phyloP scores from a whole-genome alignment of 2,113 vertebrate species.

The Albula glossodonta region DNA sequence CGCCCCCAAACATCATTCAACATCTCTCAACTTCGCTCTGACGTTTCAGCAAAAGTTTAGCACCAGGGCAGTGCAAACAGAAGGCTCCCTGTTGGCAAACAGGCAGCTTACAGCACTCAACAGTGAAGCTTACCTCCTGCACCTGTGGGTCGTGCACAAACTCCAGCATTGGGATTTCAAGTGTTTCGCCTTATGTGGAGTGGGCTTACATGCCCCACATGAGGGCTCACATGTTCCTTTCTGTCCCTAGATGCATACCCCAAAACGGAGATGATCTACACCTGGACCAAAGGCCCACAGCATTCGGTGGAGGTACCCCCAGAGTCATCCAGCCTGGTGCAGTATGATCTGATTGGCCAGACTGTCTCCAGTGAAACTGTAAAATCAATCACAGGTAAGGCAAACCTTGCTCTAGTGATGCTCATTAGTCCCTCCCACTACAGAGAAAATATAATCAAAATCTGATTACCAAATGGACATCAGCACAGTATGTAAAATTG shows the following conservation, averaged over 20 bases:
- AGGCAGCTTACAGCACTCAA: background rate
- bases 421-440: too few relatives aligned
- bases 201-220: background rate
- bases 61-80: background rate
- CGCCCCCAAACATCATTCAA: background rate
- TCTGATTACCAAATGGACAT: too few relatives aligned
- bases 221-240: conserved; percentile 2
- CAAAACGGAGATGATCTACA: conserved; percentile 96
- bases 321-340: conserved; percentile 96
- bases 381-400: conserved; percentile 92
- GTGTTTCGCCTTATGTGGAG: too few relatives aligned
- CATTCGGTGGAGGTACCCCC: conserved; percentile 94
- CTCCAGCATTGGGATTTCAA: too few relatives aligned
- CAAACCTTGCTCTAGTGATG: background rate
- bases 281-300: conserved; percentile 95
- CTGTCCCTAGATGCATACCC: conserved; percentile 89
- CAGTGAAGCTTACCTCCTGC: too few relatives aligned
- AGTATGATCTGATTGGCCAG: conserved; percentile 94
- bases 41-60: background rate
- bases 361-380: conserved; percentile 93
- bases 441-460: too few relatives aligned
- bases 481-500: background rate
- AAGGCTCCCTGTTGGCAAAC: background rate
- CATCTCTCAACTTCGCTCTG: too few relatives aligned
- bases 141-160: too few relatives aligned